Evolutionary conservation across 2,797 vertebrate genomes (phyloP), one percentile per base, ranked within the genome.

Genomic region (Anguilla pacifica): DNA sequence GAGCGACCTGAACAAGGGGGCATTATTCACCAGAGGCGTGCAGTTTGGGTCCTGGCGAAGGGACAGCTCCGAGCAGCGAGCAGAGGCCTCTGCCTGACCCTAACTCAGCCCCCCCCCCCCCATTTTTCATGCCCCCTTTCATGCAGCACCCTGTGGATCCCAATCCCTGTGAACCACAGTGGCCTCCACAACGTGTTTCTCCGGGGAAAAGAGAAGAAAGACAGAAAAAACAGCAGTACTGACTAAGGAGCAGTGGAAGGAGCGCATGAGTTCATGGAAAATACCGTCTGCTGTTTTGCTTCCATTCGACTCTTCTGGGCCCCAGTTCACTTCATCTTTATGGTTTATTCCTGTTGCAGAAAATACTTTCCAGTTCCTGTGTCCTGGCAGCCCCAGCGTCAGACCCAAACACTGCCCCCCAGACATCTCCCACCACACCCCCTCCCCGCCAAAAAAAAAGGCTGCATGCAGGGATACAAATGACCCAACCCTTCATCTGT

Each of bases 401-500:
- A 61, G 91, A 81, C 90, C 95, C 96, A 95, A 96, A 95, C 95
- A 94, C 94, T 92, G 94, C 96, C 96, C 96, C 92, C 94, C 64
- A 15, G 92, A 93, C 85, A 43, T 43, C 39, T 43, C 28, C 53
- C 9, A 35, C 13, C 35, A 15, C 64, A 25, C 19, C 64, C 64
- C 64, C 64, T 3, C 19, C 64, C 74, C 1, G 5, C 5, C 43
- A 85, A 55, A 86, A 35, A 64, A 77, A 39, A 85, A 61, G 53
- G 97, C 97, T 97, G 97, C 96, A 96, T 96, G 95, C 95, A 87
- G 92, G 95, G 95, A 95, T 97, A 35, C 97, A 96, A 97, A 96
- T 96, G 96, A 96, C 96, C 96, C 94, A 96, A 93, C 92, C 92
- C 94, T 95, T 94, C 93, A 94, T 95, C 96, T 95, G 94, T 95